Evolutionary conservation across 92 coral and sea anemone species (phyloP), one percentile per base, ranked within the genome.

Genomic region (Heteractis magnifica): DNA sequence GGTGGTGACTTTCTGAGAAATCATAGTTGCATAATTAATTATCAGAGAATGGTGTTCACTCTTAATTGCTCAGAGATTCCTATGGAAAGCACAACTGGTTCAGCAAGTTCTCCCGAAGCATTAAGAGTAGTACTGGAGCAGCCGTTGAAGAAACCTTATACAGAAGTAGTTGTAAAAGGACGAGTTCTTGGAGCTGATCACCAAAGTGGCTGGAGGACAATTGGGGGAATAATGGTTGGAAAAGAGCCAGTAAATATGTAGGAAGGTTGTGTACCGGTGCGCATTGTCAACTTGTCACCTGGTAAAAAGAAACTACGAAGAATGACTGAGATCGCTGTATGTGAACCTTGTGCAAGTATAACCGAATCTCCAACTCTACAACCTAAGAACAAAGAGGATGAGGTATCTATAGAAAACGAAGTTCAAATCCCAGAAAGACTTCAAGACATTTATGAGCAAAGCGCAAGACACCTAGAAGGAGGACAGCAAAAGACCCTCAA

Each of bases 1-100:
- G 92, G 94, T 6, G 83, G 85, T 6, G 90, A 91, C 53, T 79
- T 91, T 70, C 85, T 88, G 52, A 85, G 72, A 86, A 87, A 77
- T 10, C 84, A 91, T 53, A 82, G 85, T 52, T 88, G 92, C 76
- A 77, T 87, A 20, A 82, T 91, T 14, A 85, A 91, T 76, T 60
- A 85, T 50, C 75, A 71, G 18, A 51, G 20, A 51, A 79, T 83
- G 52, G 70, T 77, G 62, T 83, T 88, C 18, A 78, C 65, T 19
- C 62, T 86, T 65, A 65, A 65, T 49, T 23, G 65, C 18, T 84
- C 83, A 49, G 83, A 78, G 14, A 78, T 88, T 14, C 87, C 92
- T 6, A 84, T 85, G 76, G 89, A 91, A 56, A 81, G 83, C 59
- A 56, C 71, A 3, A 55, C 12, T n/a, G 65, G 55, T 6, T 55